Evolutionary conservation across 2,113 vertebrate genomes (phyloP).

Genomic region (Grammomys dolichurus): DNA sequence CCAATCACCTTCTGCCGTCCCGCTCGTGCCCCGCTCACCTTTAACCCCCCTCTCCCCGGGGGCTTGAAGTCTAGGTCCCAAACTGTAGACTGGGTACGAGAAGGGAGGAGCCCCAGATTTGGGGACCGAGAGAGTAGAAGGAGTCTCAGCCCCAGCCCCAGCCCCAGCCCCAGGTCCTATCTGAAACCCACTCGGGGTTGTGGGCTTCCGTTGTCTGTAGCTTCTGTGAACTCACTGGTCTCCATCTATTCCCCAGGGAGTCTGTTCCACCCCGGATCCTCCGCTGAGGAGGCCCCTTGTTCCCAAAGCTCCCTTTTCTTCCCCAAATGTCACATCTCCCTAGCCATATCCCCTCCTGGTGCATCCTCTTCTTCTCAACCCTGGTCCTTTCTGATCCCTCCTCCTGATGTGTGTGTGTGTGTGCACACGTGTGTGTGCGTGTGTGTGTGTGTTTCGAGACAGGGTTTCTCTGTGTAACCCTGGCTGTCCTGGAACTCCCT

Average conservation of each 20-base stretch:
- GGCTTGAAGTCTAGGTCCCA: background rate
- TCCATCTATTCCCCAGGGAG: background rate
- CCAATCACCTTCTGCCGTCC: conserved; percentile 58
- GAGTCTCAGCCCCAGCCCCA: no score
- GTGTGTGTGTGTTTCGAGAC: no score
- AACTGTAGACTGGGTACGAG: background rate
- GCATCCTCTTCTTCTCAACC: background rate
- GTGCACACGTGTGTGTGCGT: no score
- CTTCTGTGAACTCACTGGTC: background rate
- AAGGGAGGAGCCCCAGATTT: conserved; percentile 18
- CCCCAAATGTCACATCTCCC: background rate
- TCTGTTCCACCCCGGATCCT: background rate
- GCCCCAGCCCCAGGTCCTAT: no score
- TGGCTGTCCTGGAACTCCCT: no score
- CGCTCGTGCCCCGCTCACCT: conserved; percentile 58
- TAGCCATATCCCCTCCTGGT: no score
- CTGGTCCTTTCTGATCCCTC: background rate
- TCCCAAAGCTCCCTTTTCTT: background rate
- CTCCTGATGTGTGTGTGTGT: background rate
- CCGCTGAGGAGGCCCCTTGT: background rate
- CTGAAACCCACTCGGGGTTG: background rate
- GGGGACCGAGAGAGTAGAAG: background rate
- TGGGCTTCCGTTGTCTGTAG: background rate
- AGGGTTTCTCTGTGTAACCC: no score
- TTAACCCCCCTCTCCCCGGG: conserved; percentile 17